phyloP scores from a whole-genome alignment of 2,888 invertebrate genomes.

The Zeuzera pyrina region DNA sequence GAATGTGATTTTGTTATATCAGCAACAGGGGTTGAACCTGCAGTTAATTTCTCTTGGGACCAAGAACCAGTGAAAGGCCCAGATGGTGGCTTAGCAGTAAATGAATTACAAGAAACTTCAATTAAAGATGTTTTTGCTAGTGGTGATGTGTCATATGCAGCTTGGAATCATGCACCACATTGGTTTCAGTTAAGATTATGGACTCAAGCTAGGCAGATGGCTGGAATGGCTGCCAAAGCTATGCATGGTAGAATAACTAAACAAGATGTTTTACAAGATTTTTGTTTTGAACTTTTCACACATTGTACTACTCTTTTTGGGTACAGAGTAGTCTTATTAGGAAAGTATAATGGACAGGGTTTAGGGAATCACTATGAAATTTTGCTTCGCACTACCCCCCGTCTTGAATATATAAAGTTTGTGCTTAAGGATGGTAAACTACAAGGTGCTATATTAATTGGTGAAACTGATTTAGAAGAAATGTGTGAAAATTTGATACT shows the following conservation, averaged over 20 bases:
- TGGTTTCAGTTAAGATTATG: constrained; percentile 98
- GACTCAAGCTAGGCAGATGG: constrained; percentile 99
- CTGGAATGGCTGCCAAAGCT: constrained; percentile 91
- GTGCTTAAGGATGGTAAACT: constrained; percentile 87
- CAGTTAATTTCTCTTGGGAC: constrained; percentile 72
- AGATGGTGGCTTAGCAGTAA: constrained; percentile 90
- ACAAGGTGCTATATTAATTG: constrained; percentile 95
- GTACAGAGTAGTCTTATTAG: constrained; percentile 91
- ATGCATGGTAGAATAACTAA: constrained; percentile 79
- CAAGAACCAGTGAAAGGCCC: constrained; percentile 59
- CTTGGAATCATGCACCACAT: constrained; percentile 82
- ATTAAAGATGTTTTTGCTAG: constrained; percentile 89
- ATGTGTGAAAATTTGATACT: constrained; percentile 98
- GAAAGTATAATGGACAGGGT: constrained; percentile 94
- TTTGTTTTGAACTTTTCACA: constrained; percentile 97
- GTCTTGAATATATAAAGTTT: constrained; percentile 88
- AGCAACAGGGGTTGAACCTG: constrained; percentile 93
- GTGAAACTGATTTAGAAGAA: constrained; percentile 97
- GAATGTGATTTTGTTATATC: constrained; percentile 94
- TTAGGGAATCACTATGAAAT: constrained; percentile 87
- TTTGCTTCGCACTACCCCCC: constrained; percentile 86
- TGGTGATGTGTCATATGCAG: constrained; percentile 93
- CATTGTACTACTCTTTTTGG: constrained; percentile 97
- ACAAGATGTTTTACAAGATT: constrained; percentile 85
- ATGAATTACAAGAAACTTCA: constrained; percentile 89